Evolutionary conservation across 2,797 vertebrate genomes (phyloP).

Genomic region (Xyrichtys novacula): DNA sequence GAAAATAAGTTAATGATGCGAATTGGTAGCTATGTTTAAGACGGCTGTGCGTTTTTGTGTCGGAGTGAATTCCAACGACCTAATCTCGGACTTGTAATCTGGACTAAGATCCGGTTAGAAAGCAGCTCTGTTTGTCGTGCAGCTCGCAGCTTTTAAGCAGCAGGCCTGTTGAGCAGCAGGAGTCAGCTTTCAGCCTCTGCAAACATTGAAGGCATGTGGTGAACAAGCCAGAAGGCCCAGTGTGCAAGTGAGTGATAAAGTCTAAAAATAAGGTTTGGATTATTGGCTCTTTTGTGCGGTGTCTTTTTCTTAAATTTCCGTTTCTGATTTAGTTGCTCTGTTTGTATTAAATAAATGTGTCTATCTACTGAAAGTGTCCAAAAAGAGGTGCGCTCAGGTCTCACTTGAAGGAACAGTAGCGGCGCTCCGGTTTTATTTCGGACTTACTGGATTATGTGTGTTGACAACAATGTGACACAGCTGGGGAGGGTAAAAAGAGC

Average conservation of each 20-base stretch:
- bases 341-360: no score
- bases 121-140: conserved; percentile 26
- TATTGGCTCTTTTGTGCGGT: background rate
- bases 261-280: background rate
- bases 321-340: background rate
- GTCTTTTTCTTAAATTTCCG: background rate
- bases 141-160: conserved; percentile 20
- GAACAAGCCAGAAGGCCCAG: background rate
- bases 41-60: conserved; percentile 6
- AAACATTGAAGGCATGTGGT: conserved; percentile 19
- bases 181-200: conserved; percentile 27
- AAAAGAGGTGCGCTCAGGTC: background rate
- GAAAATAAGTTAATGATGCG: conserved; percentile 53
- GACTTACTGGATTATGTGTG: background rate
- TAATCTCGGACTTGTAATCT: conserved; percentile 14
- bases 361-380: background rate
- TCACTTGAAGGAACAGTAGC: background rate
- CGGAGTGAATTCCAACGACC: conserved; percentile 7
- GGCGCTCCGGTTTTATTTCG: background rate
- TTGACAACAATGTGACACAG: background rate
- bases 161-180: conserved; percentile 7
- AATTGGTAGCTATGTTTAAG: conserved; percentile 19
- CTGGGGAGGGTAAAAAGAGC: background rate
- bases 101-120: conserved; percentile 4
- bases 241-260: background rate